Percentiles rank a stretch among this genome's conserved stretches.
These are phyloP conservation scores for Argyresthia albistria DNA, from an alignment of 2,888 invertebrate species.

Conservation along the genomic window DNA sequence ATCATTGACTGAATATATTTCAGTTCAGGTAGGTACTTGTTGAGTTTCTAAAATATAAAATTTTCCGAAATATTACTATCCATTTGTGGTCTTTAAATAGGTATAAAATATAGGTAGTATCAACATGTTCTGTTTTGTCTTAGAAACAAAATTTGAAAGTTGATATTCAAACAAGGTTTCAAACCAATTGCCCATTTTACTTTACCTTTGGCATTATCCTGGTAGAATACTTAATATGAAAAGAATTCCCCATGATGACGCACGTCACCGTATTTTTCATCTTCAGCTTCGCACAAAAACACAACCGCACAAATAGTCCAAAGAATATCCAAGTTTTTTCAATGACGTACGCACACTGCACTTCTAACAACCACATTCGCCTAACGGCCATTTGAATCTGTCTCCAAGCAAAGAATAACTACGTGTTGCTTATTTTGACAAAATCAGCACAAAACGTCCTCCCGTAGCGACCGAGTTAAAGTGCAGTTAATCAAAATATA, in stretches of 20 bases:
- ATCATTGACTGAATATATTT: too few relatives aligned
- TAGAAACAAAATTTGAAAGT: too few relatives aligned
- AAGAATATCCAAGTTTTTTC: conserved; percentile 6
- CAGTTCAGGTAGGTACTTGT: too few relatives aligned
- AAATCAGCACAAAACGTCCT: conserved; percentile 46
- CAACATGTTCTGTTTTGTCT: too few relatives aligned
- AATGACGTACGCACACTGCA: conserved; percentile 29
- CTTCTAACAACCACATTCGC: conserved; percentile 7
- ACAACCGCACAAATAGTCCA: conserved; percentile 5
- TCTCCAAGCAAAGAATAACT: conserved; percentile 38
- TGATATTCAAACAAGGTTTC: too few relatives aligned
- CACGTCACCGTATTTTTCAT: conserved; percentile 56
- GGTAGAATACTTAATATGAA: conserved; percentile 38
- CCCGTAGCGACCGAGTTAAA: conserved; percentile 44
- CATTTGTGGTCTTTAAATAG: too few relatives aligned
- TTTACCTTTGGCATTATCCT: conserved; percentile 24
- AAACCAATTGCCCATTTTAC: background rate
- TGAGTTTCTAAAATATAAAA: too few relatives aligned
- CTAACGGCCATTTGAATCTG: conserved; percentile 25
- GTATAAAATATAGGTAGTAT: too few relatives aligned
- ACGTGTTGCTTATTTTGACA: conserved; percentile 31
- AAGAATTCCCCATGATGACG: conserved; percentile 49
- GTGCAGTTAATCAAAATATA: conserved; percentile 17
- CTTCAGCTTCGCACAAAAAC: conserved; percentile 42
- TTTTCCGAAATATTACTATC: too few relatives aligned